These are phyloP conservation scores for Rhinoderma darwinii DNA, from an alignment of 2,113 vertebrate genomes.

Conservation along the genomic window DNA sequence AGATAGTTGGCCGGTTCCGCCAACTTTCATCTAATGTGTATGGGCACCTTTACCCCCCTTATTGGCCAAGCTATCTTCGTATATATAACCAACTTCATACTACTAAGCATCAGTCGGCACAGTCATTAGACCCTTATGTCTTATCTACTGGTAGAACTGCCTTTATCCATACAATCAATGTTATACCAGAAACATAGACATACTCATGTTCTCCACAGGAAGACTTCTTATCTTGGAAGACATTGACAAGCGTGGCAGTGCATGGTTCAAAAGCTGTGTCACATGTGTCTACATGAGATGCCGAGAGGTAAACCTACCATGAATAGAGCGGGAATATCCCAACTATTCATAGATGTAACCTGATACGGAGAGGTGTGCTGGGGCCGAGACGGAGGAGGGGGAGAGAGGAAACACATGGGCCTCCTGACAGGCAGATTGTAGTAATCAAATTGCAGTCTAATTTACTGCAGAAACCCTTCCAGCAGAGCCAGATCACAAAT, in stretches of 20 bases:
- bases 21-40: too few species aligned
- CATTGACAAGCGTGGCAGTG: neutral
- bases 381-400: neutral
- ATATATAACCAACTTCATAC: too few species aligned
- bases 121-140: neutral
- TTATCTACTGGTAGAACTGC: neutral
- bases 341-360: conserved; percentile 42
- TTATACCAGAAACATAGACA: neutral
- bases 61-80: neutral
- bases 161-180: neutral
- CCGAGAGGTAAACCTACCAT: neutral
- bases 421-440: conserved; percentile 42
- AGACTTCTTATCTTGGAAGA: conserved; percentile 40
- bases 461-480: conserved; percentile 26
- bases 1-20: too few species aligned
- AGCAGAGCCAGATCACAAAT: conserved; percentile 14
- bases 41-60: too few species aligned
- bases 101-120: neutral
- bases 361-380: conserved; percentile 39
- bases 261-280: neutral
- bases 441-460: conserved; percentile 44
- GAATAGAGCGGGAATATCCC: neutral
- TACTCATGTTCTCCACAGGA: conserved; percentile 8
- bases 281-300: neutral
- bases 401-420: conserved; percentile 37